Conservation (phyloP, 2,797 vertebrate species). For the Acomys russatus region DNA sequence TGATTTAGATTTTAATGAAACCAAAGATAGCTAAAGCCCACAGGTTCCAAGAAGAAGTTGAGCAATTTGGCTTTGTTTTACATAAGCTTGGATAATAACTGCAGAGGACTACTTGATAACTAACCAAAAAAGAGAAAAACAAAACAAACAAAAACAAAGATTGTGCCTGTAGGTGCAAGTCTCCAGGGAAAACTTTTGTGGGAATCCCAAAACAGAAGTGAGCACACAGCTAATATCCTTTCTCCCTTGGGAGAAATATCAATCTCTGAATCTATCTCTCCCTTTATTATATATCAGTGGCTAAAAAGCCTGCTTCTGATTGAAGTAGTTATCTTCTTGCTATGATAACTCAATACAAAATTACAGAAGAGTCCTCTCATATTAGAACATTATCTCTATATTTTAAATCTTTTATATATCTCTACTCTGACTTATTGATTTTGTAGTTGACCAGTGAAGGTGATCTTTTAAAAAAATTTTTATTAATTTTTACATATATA, state of each 20-base stretch:
- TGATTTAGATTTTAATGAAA: conserved; percentile 35
- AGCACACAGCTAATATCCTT: background rate
- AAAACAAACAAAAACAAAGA: background rate
- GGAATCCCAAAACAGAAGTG: background rate
- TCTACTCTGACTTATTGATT: conserved; percentile 6
- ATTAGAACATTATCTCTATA: background rate
- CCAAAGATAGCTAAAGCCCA: conserved; percentile 19
- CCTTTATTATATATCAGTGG: background rate
- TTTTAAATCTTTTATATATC: background rate
- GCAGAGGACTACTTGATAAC: background rate
- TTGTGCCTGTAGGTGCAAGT: background rate
- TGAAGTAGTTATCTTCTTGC: background rate
- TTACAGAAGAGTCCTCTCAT: background rate
- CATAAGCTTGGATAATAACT: background rate
- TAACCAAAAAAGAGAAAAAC: background rate
- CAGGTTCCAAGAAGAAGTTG: background rate
- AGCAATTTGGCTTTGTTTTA: background rate
- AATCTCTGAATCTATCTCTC: background rate
- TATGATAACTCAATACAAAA: background rate
- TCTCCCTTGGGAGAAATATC: background rate
- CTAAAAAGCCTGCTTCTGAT: background rate
- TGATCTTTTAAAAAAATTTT: no score
- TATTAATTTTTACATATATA: no score
- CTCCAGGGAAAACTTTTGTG: background rate
- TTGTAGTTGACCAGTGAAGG: conserved; percentile 44